Conservation (phyloP, 2,888 invertebrate species). For the Petrolisthes manimaculis region DNA sequence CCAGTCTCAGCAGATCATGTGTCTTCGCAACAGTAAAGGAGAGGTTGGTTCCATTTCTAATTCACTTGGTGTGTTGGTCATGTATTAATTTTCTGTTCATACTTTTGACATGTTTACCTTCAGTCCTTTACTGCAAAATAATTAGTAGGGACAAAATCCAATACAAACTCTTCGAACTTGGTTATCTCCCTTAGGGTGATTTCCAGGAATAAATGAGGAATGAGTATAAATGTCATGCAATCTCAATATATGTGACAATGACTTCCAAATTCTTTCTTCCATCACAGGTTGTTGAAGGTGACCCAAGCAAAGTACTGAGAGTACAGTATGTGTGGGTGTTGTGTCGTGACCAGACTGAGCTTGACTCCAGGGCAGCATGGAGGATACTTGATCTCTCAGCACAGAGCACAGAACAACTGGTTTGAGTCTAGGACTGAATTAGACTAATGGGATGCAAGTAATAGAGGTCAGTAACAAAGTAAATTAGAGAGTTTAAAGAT, state of each 20-base stretch:
- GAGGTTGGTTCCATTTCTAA: slow-evolving; percentile 73
- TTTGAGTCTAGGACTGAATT: slow-evolving; percentile 67
- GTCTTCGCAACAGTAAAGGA: slow-evolving; percentile 84
- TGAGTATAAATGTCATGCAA: not conserved
- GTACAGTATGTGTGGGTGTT: slow-evolving; percentile 98
- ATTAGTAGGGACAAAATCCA: too few species aligned
- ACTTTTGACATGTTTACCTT: too few species aligned
- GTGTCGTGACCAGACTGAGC: slow-evolving; percentile 92
- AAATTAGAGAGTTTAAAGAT: too few species aligned
- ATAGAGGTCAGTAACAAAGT: not conserved
- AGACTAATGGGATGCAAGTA: not conserved
- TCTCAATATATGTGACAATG: not conserved
- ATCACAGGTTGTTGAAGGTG: slow-evolving; percentile 82
- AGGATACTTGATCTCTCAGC: slow-evolving; percentile 90
- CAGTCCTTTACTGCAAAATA: too few species aligned
- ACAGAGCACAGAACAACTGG: slow-evolving; percentile 82
- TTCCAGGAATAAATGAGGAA: too few species aligned
- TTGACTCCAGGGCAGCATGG: slow-evolving; percentile 97
- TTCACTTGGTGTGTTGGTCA: too few species aligned
- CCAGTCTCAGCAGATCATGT: slow-evolving; percentile 96
- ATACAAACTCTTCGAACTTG: too few species aligned
- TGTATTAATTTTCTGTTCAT: too few species aligned
- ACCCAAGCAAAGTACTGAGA: slow-evolving; percentile 93
- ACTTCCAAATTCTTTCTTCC: not conserved
- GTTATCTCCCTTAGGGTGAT: too few species aligned